Evolutionary conservation across 2,888 invertebrate genomes (phyloP), one percentile per base, ranked within the genome.

Genomic region (Cosmorhoe ocellata): DNA sequence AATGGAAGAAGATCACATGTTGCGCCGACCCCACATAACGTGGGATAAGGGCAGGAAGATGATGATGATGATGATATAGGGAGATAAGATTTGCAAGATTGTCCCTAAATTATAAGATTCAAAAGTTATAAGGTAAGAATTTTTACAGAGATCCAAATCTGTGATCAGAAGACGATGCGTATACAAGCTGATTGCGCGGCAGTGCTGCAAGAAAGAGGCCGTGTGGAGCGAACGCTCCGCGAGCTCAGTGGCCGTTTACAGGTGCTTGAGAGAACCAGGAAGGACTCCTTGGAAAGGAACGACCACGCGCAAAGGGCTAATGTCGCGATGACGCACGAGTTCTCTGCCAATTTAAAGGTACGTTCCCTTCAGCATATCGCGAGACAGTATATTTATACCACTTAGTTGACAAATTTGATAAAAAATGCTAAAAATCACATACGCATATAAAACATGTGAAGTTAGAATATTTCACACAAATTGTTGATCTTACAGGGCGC

Each of bases 81-180:
- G n/a, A n/a, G n/a, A n/a, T n/a, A n/a, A n/a, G n/a, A n/a, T n/a
- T n/a, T n/a, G n/a, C n/a, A n/a, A n/a, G n/a, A n/a, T n/a, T n/a
- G n/a, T n/a, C n/a, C n/a, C n/a, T n/a, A n/a, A n/a, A n/a, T n/a
- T 18, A 18, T 18, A 18, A 24, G 24, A 24, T 7, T 24, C 5
- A 3, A 24, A 6, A 7, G 24, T 24, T 24, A 5, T 6, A 24
- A 7, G 22, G 18, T 22, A n/a, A 24, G 8, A 30, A 9, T 30
- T 44, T 22, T 60, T 62, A 1, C 69, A 90, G 90, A 91, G 61
- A 86, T 87, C 34, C 88, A 90, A 67, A 88, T 96, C 45, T 92
- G 96, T 76, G 94, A 94, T 34, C 94, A 96, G 64, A 96, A 95
- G 69, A 93, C 93, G 40, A 80, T 94, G 63, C 94, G 94, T 66